These are phyloP conservation scores for Dufourea novaeangliae DNA, from an alignment of 1,140 invertebrate species.

Conservation along the genomic window DNA sequence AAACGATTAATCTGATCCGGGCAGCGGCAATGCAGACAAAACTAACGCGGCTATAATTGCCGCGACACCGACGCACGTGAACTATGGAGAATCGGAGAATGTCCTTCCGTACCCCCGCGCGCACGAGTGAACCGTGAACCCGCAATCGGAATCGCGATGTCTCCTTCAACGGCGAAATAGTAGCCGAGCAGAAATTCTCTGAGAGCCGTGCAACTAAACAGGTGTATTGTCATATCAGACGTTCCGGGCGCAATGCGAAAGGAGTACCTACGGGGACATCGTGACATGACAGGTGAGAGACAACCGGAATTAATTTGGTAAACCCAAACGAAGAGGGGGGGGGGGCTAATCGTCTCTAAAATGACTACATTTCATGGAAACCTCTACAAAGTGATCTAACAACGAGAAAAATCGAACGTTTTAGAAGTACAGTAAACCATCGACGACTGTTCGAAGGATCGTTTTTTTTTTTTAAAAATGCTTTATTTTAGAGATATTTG, in stretches of 20 bases:
- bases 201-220: slow-evolving; percentile 21
- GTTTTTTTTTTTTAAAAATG: no score
- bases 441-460: no score
- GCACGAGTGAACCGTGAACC: slow-evolving; percentile 7
- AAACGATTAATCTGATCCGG: slow-evolving; percentile 10
- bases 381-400: background rate
- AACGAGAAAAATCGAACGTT: background rate
- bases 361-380: background rate
- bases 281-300: slow-evolving; percentile 57
- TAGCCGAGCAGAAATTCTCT: background rate
- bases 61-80: slow-evolving; percentile 16
- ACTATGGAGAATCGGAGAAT: slow-evolving; percentile 10
- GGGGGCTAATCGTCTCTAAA: background rate
- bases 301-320: slow-evolving; percentile 59
- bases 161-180: slow-evolving; percentile 9
- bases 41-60: slow-evolving; percentile 38
- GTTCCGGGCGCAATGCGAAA: slow-evolving; percentile 57
- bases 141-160: background rate
- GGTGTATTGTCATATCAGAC: slow-evolving; percentile 69
- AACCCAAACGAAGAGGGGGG: background rate
- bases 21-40: background rate
- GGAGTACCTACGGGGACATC: slow-evolving; percentile 52
- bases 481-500: no score
- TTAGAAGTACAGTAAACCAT: background rate
- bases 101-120: slow-evolving; percentile 9